phyloP scores from a whole-genome alignment of 2,797 vertebrate species.

The Antrozous pallidus region DNA sequence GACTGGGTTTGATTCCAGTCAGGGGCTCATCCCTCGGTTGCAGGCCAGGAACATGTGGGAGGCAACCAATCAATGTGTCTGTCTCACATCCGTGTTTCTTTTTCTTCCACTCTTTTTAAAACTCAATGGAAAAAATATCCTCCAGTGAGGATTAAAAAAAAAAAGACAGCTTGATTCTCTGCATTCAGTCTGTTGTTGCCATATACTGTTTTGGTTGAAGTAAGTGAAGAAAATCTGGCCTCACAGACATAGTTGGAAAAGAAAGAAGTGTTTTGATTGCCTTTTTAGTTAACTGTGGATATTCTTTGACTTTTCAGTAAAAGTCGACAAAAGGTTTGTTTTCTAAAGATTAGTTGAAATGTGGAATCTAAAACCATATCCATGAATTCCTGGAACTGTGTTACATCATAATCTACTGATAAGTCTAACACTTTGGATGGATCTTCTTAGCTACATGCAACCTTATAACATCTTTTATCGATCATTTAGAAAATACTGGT shows the following conservation, averaged over 20 bases:
- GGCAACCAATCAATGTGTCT: no score
- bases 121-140: no score
- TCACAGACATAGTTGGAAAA: conserved; percentile 19
- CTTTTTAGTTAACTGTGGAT: neutral
- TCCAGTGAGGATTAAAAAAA: no score
- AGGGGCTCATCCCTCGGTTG: no score
- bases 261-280: neutral
- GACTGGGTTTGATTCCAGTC: no score
- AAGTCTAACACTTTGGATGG: neutral
- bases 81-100: no score
- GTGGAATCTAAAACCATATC: neutral
- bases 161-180: neutral
- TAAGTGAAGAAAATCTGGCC: conserved; percentile 25
- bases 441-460: neutral
- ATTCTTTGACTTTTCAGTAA: neutral
- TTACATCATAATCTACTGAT: neutral
- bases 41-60: no score
- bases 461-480: neutral
- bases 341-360: neutral
- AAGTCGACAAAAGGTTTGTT: neutral
- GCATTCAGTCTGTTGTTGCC: neutral
- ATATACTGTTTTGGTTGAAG: conserved; percentile 25
- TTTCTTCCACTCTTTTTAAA: no score
- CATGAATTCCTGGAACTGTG: neutral
- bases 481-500: neutral